Conservation (phyloP, 1,140 invertebrate species). For the Cepaea nemoralis region DNA sequence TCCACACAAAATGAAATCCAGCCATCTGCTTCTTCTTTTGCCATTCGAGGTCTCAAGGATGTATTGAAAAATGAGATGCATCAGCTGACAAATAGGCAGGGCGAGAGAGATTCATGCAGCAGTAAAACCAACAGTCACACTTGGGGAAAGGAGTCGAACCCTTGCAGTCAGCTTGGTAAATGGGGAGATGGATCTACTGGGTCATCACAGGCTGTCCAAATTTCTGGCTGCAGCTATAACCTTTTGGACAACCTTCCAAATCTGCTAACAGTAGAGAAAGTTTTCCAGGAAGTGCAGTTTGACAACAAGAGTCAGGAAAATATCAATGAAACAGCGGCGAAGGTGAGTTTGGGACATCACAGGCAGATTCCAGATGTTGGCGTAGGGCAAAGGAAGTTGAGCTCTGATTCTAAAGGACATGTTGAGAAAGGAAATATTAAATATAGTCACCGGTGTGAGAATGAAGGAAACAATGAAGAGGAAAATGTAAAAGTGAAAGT, state of each 20-base stretch:
- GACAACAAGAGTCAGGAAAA: not conserved
- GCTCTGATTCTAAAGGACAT: not conserved
- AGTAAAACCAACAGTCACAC: not conserved
- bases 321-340: not conserved
- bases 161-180: not conserved
- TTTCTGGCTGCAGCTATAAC: conserved; percentile 11
- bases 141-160: not conserved
- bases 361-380: not conserved
- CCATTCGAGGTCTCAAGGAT: not conserved
- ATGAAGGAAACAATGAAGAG: not conserved
- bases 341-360: not conserved
- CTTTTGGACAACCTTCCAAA: conserved; percentile 11
- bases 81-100: not conserved
- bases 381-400: not conserved
- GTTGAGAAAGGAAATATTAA: not conserved
- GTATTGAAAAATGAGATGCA: not conserved
- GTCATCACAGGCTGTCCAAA: not conserved
- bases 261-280: conserved; percentile 29
- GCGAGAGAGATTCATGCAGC: not conserved
- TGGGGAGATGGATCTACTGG: not conserved
- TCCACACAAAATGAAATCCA: not conserved
- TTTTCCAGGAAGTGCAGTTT: not conserved
- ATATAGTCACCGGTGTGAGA: not conserved
- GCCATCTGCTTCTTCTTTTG: not conserved
- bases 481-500: not conserved